phyloP scores from a whole-genome alignment of 2,888 invertebrate species.

The Hyppa rectilinea region DNA sequence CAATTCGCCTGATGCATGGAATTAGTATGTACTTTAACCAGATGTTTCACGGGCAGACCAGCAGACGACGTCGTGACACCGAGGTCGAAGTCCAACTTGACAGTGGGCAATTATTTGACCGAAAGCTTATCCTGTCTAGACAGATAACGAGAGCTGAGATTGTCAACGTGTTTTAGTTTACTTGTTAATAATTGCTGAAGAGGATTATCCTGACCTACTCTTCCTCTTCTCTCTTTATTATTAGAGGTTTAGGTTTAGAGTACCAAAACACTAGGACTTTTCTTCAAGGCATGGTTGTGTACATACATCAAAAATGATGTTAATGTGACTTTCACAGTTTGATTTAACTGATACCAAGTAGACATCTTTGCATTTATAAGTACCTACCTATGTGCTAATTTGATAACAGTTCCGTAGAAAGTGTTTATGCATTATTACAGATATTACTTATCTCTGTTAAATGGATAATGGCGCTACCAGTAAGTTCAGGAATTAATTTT shows the following conservation, averaged over 20 bases:
- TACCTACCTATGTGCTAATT: conserved; percentile 20
- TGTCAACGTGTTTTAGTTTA: conserved; percentile 30
- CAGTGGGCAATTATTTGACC: conserved; percentile 44
- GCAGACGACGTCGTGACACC: conserved; percentile 44
- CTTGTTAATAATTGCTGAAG: background rate
- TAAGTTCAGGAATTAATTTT: background rate
- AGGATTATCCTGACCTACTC: background rate
- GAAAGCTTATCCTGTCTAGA: conserved; percentile 65
- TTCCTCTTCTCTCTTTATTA: too few species aligned
- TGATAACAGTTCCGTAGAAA: conserved; percentile 36
- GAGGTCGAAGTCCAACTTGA: conserved; percentile 49
- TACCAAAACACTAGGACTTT: background rate
- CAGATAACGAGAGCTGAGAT: conserved; percentile 55
- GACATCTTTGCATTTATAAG: conserved; percentile 7
- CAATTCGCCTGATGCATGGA: conserved; percentile 15
- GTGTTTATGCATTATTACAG: conserved; percentile 25
- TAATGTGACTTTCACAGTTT: background rate
- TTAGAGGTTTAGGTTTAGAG: too few species aligned
- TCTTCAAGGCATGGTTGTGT: background rate
- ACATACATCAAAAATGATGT: background rate
- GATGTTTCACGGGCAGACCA: conserved; percentile 53
- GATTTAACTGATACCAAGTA: conserved; percentile 17
- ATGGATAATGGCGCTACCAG: background rate
- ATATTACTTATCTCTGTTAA: conserved; percentile 23
- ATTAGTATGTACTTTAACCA: background rate